Percentiles rank a stretch among this genome's conserved stretches.
phyloP scores from a whole-genome alignment of 2,888 invertebrate genomes.

The Lithophane ornitopus region DNA sequence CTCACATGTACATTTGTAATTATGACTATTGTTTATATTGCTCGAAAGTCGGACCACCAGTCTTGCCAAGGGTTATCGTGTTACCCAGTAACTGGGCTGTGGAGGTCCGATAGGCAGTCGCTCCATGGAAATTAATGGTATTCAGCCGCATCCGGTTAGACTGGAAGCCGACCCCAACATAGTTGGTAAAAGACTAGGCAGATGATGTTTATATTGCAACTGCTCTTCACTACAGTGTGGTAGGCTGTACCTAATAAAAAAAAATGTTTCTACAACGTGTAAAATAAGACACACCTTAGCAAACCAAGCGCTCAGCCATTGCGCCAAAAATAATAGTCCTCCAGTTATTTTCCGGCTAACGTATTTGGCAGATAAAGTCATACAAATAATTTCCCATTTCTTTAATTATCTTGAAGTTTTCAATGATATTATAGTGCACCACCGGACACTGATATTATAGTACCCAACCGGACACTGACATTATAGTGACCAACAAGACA shows the following conservation, averaged over 20 bases:
- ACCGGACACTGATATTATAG: too few relatives aligned
- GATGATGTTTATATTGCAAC: background rate
- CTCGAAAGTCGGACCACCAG: too few relatives aligned
- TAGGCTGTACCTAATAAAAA: background rate
- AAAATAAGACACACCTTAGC: background rate
- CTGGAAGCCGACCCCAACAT: too few relatives aligned
- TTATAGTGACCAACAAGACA: too few relatives aligned
- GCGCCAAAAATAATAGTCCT: background rate
- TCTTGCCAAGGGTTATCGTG: too few relatives aligned
- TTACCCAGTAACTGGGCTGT: too few relatives aligned
- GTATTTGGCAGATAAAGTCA: background rate
- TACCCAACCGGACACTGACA: too few relatives aligned
- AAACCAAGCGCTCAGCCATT: background rate
- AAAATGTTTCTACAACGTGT: background rate
- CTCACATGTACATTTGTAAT: background rate
- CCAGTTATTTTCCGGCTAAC: background rate
- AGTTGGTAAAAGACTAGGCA: too few relatives aligned
- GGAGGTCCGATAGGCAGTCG: too few relatives aligned
- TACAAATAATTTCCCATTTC: background rate
- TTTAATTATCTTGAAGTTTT: background rate
- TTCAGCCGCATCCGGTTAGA: too few relatives aligned
- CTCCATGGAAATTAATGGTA: too few relatives aligned
- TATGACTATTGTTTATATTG: background rate
- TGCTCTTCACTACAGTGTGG: background rate
- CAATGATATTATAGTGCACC: too few relatives aligned